phyloP scores from a whole-genome alignment of 2,113 vertebrate species.

The Triplophysa rosa region DNA sequence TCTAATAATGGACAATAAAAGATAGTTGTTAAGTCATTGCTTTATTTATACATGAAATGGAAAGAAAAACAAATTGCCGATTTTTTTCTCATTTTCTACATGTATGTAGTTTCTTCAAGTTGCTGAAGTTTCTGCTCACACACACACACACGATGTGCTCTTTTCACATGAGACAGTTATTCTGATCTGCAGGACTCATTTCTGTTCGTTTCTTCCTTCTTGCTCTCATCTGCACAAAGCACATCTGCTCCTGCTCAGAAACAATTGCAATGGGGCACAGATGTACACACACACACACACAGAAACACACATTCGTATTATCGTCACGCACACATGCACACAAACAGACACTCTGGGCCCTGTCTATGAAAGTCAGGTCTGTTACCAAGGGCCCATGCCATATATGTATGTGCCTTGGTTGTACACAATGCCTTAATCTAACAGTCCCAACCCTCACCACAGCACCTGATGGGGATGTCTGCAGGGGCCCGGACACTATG shows the following conservation, averaged over 20 bases:
- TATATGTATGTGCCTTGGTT: conserved; percentile 24
- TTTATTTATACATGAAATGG: background rate
- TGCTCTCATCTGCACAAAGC: conserved; percentile 22
- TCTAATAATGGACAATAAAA: background rate
- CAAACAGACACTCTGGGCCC: conserved; percentile 29
- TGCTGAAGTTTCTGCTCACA: conserved; percentile 36
- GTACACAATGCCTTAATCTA: conserved; percentile 6
- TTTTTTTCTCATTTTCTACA: too few species aligned
- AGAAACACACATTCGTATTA: conserved; percentile 1
- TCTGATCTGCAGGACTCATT: conserved; percentile 26
- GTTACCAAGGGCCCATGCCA: background rate
- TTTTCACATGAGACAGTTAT: conserved; percentile 22
- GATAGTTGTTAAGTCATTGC: conserved; percentile 18
- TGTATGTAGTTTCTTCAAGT: too few species aligned
- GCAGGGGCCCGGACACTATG: conserved; percentile 27
- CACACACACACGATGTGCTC: background rate
- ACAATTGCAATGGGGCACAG: conserved; percentile 20
- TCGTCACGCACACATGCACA: conserved; percentile 7
- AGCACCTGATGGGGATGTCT: conserved; percentile 50
- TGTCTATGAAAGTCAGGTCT: conserved; percentile 28
- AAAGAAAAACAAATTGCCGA: background rate
- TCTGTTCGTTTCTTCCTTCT: background rate
- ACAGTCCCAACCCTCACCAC: conserved; percentile 3
- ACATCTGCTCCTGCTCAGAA: conserved; percentile 52
- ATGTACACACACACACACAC: conserved; percentile 3